Conservation (phyloP, 2,888 invertebrate genomes). For the Sphaerophoria rueppellii region DNA sequence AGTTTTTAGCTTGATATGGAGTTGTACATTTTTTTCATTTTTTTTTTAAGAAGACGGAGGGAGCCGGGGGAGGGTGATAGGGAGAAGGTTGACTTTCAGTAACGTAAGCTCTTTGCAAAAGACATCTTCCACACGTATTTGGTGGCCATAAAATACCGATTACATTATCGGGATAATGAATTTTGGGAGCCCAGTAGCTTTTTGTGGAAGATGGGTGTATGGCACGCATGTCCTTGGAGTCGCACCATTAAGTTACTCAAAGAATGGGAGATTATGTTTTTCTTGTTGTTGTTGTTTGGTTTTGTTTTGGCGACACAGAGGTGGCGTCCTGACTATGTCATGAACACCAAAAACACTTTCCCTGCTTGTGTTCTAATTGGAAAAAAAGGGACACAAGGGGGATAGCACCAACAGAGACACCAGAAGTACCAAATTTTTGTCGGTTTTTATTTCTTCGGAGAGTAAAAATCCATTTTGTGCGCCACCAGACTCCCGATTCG, state of each 20-base stretch:
- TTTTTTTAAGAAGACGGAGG: too few relatives aligned
- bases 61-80: too few relatives aligned
- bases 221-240: constrained; percentile 63
- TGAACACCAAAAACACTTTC: constrained; percentile 46
- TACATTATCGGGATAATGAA: constrained; percentile 73
- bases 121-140: constrained; percentile 69
- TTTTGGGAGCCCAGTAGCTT: constrained; percentile 49
- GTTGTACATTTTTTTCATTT: not conserved
- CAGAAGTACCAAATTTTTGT: constrained; percentile 1
- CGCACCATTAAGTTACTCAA: constrained; percentile 47
- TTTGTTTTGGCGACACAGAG: constrained; percentile 3
- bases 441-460: constrained; percentile 43
- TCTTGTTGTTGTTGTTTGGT: constrained; percentile 5
- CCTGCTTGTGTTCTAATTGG: constrained; percentile 64
- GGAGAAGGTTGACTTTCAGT: constrained; percentile 18
- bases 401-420: not conserved
- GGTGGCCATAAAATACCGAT: constrained; percentile 72
- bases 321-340: constrained; percentile 14
- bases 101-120: constrained; percentile 46
- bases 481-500: too few relatives aligned
- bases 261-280: constrained; percentile 2
- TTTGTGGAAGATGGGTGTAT: constrained; percentile 37
- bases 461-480: constrained; percentile 50
- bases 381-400: constrained; percentile 44
- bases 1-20: constrained; percentile 36